Conservation (phyloP, 2,797 vertebrate genomes). For the Cirrhinus mrigala region DNA sequence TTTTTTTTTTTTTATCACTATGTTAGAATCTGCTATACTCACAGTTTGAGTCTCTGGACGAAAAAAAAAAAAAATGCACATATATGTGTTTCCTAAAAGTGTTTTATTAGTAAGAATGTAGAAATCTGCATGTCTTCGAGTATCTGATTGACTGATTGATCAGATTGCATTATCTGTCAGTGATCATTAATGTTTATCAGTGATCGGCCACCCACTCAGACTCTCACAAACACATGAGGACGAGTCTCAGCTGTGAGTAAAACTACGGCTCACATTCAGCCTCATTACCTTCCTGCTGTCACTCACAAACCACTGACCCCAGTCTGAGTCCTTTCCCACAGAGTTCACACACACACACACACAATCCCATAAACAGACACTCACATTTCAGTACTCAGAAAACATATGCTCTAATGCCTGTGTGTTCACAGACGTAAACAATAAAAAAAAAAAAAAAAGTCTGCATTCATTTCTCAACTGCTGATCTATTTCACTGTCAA, state of each 20-base stretch:
- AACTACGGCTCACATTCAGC: conserved; percentile 42
- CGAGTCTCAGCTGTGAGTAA: conserved; percentile 39
- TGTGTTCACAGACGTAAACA: not conserved
- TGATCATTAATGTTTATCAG: not conserved
- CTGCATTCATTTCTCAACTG: not conserved
- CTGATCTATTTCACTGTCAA: not conserved
- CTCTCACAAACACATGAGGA: conserved; percentile 46
- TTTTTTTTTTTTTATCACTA: too few relatives aligned
- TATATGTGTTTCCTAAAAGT: not conserved
- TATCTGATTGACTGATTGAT: not conserved
- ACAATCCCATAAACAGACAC: not conserved
- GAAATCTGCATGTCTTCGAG: not conserved
- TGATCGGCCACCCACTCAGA: conserved; percentile 24
- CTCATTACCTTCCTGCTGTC: conserved; percentile 63
- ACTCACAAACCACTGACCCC: conserved; percentile 60
- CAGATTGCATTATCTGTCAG: too few relatives aligned
- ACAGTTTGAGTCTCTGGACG: not conserved
- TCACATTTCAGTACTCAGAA: too few relatives aligned
- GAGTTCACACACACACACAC: conserved; percentile 36
- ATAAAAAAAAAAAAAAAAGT: not conserved
- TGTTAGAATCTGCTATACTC: too few relatives aligned
- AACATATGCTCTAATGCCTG: too few relatives aligned
- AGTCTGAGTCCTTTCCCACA: conserved; percentile 57
- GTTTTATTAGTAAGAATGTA: not conserved
- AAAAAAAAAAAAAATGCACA: not conserved